phyloP scores from a whole-genome alignment of 1,140 invertebrate species.

The Temnothorax curvispinosus region DNA sequence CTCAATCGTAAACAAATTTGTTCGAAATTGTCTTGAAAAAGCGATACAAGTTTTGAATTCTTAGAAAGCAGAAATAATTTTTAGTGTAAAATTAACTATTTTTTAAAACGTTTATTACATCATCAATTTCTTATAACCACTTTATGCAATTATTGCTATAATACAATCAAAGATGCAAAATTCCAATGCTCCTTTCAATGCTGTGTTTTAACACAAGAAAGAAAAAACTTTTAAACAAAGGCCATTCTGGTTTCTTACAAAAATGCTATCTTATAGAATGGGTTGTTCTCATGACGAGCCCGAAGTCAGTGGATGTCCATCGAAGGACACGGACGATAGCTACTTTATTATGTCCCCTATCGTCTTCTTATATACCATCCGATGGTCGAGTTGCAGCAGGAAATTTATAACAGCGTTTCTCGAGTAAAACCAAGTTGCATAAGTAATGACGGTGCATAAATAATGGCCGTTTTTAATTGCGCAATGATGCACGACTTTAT shows the following conservation, averaged over 20 bases:
- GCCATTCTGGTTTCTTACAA: background rate
- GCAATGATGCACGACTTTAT: conserved; percentile 15
- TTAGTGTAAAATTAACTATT: background rate
- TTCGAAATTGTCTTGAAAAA: background rate
- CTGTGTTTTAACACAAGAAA: background rate
- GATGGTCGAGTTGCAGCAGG: conserved; percentile 90
- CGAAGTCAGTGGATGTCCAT: conserved; percentile 81
- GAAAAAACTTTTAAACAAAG: background rate
- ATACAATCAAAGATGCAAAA: background rate
- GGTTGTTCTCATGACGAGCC: conserved; percentile 88
- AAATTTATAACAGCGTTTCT: conserved; percentile 88
- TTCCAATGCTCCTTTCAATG: background rate
- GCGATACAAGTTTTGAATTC: background rate
- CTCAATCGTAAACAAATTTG: conserved; percentile 5
- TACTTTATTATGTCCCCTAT: conserved; percentile 89
- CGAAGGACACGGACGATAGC: conserved; percentile 80
- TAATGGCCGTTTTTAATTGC: conserved; percentile 41
- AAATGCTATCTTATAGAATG: conserved; percentile 85
- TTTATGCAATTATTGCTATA: background rate
- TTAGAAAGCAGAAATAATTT: background rate
- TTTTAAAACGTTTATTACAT: background rate
- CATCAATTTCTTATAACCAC: background rate
- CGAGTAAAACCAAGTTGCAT: conserved; percentile 86
- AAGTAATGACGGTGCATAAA: conserved; percentile 34
- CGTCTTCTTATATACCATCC: conserved; percentile 87